These are phyloP conservation scores for Chionoecetes opilio DNA, from an alignment of 1,140 invertebrate genomes.

Conservation along the genomic window DNA sequence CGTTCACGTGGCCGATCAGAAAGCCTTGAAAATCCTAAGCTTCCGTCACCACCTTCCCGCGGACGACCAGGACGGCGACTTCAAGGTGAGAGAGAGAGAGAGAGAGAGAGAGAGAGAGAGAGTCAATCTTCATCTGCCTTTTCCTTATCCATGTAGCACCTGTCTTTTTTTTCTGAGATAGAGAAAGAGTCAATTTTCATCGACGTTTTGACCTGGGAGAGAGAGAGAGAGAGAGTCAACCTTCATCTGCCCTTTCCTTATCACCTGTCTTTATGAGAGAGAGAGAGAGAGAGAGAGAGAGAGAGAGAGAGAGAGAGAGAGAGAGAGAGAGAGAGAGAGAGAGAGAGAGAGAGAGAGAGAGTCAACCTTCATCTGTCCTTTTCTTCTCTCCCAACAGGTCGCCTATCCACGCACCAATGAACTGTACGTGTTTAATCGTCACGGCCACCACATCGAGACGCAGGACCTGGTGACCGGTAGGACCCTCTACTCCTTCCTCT, in stretches of 20 bases:
- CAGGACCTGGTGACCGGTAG: conserved; percentile 96
- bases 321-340: neutral
- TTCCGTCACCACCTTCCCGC: conserved; percentile 95
- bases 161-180: no score
- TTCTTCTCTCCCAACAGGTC: conserved; percentile 69
- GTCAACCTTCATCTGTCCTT: neutral
- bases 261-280: no score
- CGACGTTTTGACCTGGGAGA: no score
- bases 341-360: neutral
- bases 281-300: no score
- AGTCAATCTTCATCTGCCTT: conserved; percentile 88
- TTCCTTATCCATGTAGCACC: neutral
- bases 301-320: no score
- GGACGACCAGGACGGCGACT: conserved; percentile 92
- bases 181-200: no score
- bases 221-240: neutral
- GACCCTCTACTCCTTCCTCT: conserved; percentile 96
- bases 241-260: no score
- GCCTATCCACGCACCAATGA: conserved; percentile 91
- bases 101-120: neutral
- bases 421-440: conserved; percentile 93
- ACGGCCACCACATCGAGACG: conserved; percentile 97
- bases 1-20: conserved; percentile 96
- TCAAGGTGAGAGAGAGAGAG: conserved; percentile 88
- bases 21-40: conserved; percentile 91